Percentiles rank a stretch among this genome's conserved stretches.
phyloP scores from a whole-genome alignment of 2,113 vertebrate species.

The Leptodactylus fuscus region DNA sequence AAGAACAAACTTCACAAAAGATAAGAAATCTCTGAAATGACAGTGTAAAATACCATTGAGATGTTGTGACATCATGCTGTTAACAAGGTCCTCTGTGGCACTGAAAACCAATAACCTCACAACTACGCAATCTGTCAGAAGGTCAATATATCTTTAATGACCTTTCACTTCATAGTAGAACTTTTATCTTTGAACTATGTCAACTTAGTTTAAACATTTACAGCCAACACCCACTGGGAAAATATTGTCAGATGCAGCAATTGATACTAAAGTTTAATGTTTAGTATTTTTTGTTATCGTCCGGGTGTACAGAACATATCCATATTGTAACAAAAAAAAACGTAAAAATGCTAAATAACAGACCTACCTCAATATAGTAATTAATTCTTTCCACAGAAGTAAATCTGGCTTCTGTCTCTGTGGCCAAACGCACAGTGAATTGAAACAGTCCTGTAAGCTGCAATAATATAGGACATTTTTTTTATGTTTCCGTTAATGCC shows the following conservation, averaged over 20 bases:
- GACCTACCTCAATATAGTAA: conserved; percentile 81
- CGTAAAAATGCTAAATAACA: neutral
- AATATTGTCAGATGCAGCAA: neutral
- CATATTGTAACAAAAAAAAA: neutral
- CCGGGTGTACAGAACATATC: no score
- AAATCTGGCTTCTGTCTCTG: conserved; percentile 82
- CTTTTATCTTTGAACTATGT: conserved; percentile 22
- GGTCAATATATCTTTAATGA: neutral
- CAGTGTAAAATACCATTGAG: no score
- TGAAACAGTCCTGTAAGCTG: conserved; percentile 83
- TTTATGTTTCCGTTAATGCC: neutral
- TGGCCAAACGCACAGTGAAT: conserved; percentile 79
- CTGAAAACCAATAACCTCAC: conserved; percentile 51
- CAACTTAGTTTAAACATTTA: conserved; percentile 39
- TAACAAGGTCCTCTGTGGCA: conserved; percentile 5
- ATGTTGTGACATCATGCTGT: conserved; percentile 12
- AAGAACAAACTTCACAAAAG: no score
- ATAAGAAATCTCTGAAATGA: no score
- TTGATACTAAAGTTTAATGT: neutral
- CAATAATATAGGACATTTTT: neutral
- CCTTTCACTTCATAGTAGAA: neutral
- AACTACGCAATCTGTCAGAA: neutral
- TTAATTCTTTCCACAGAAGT: conserved; percentile 85
- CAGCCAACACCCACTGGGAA: conserved; percentile 4
- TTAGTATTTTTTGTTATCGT: neutral